Percentiles rank a stretch among this genome's conserved stretches.
Evolutionary conservation across 92 coral and sea anemone species (phyloP).

Genomic region (Zoanthus sansibaricus): DNA sequence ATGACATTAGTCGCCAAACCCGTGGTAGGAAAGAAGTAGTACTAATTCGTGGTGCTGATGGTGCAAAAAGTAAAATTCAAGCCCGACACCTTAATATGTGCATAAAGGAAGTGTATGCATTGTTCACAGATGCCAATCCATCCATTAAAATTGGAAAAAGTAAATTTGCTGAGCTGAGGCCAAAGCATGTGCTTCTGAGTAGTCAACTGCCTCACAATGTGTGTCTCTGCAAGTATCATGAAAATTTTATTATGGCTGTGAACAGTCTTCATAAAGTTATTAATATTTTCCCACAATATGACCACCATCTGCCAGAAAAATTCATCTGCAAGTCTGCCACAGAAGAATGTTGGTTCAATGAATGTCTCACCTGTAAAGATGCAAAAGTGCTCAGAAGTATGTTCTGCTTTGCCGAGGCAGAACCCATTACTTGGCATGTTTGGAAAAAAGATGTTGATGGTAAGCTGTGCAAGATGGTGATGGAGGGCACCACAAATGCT

Average conservation of each 20-base stretch:
- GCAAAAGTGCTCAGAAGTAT: slow-evolving; percentile 48
- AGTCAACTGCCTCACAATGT: slow-evolving; percentile 57
- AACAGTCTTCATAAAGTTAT: slow-evolving; percentile 56
- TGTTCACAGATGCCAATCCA: too few relatives aligned
- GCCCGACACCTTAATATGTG: too few relatives aligned
- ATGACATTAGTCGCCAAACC: too few relatives aligned
- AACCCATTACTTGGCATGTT: slow-evolving; percentile 56
- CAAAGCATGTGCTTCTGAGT: slow-evolving; percentile 60
- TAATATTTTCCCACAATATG: slow-evolving; percentile 57
- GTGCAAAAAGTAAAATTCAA: too few relatives aligned
- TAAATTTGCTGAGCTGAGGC: slow-evolving; percentile 49
- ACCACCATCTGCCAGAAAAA: slow-evolving; percentile 63
- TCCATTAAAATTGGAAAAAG: slow-evolving; percentile 42
- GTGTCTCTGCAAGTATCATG: slow-evolving; percentile 56
- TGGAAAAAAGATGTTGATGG: slow-evolving; percentile 53
- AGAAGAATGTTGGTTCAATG: slow-evolving; percentile 63
- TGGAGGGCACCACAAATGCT: slow-evolving; percentile 57
- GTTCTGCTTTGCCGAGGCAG: slow-evolving; percentile 43
- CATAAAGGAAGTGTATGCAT: too few relatives aligned
- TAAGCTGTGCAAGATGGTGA: slow-evolving; percentile 40
- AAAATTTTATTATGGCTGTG: slow-evolving; percentile 50
- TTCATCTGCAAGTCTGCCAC: slow-evolving; percentile 51
- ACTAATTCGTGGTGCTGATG: too few relatives aligned
- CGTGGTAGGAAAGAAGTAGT: too few relatives aligned
- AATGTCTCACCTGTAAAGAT: slow-evolving; percentile 54